phyloP scores from a whole-genome alignment of 2,888 invertebrate genomes.

The Cosmia trapezina region DNA sequence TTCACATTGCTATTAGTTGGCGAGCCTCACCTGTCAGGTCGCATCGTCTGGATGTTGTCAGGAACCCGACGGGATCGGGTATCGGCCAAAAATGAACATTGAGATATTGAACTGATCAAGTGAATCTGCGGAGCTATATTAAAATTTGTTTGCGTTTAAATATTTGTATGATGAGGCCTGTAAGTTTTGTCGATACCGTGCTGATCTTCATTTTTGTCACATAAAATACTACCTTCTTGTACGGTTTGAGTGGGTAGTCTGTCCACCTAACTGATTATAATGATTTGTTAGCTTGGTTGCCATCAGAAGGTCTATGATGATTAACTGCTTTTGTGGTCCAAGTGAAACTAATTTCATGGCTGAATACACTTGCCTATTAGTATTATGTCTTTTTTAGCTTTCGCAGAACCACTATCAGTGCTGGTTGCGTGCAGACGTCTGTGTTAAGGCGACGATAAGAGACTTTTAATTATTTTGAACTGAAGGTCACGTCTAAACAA shows the following conservation, averaged over 20 bases:
- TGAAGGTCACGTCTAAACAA: too few relatives aligned
- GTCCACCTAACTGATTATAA: neutral
- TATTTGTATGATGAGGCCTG: neutral
- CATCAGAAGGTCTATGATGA: neutral
- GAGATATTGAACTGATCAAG: constrained; percentile 49
- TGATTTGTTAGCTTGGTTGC: neutral
- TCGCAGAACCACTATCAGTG: neutral
- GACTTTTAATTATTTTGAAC: too few relatives aligned
- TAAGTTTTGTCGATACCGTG: neutral
- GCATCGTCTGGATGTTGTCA: constrained; percentile 74
- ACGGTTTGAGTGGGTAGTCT: neutral
- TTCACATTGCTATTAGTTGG: constrained; percentile 74
- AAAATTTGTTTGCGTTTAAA: neutral
- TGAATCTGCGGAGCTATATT: constrained; percentile 39
- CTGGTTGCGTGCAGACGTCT: too few relatives aligned
- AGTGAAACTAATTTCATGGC: constrained; percentile 18
- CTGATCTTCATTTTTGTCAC: neutral
- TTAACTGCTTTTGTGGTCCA: neutral
- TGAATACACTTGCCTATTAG: neutral
- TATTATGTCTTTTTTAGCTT: neutral
- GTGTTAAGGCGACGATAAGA: too few relatives aligned
- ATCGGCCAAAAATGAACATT: constrained; percentile 61
- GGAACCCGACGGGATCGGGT: constrained; percentile 56
- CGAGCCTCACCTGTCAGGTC: constrained; percentile 76
- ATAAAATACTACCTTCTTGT: neutral